Evolutionary conservation across 2,113 vertebrate species (phyloP).

Genomic region (Capreolus pygargus): DNA sequence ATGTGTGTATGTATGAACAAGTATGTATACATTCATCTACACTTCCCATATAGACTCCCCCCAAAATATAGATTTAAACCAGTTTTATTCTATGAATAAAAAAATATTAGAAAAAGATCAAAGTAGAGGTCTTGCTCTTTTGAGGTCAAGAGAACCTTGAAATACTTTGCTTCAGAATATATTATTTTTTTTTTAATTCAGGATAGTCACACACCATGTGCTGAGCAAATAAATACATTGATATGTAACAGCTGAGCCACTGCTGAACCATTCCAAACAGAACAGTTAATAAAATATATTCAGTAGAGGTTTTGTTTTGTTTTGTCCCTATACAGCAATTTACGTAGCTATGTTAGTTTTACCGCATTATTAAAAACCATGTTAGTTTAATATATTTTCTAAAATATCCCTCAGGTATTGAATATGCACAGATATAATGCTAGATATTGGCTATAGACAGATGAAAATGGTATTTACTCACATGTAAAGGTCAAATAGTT

Average conservation of each 20-base stretch:
- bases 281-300: not conserved
- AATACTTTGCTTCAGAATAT: not conserved
- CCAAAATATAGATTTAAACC: not conserved
- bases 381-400: not conserved
- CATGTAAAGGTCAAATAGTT: not conserved
- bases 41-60: not conserved
- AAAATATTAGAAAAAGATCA: not conserved
- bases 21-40: not conserved
- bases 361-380: not conserved
- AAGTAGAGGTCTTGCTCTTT: not conserved
- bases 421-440: not conserved
- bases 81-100: not conserved
- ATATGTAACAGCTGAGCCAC: not conserved
- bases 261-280: not conserved
- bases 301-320: not conserved
- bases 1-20: not conserved
- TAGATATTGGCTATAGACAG: not conserved
- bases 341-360: not conserved
- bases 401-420: not conserved
- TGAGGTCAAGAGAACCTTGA: not conserved
- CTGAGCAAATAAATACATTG: not conserved
- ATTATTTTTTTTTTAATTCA: not conserved
- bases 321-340: not conserved
- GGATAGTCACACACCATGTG: not conserved
- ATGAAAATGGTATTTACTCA: not conserved